A percentile compares a stretch with the other conserved stretches of the same genome.
Conservation (phyloP, 2,797 vertebrate genomes). For the Leptatherina wallacei region DNA sequence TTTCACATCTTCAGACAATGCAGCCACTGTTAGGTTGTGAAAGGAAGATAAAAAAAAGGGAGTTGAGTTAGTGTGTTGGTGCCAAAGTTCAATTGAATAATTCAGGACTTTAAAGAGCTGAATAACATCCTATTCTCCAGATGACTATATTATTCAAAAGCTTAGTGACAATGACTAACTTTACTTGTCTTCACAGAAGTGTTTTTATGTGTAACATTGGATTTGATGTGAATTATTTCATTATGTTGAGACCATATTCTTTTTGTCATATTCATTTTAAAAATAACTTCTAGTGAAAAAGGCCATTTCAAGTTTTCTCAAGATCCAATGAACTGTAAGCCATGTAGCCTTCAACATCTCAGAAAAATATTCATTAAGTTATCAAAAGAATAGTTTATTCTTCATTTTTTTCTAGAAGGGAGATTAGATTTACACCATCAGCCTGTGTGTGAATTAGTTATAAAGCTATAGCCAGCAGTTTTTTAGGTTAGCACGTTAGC, state of each 20-base stretch:
- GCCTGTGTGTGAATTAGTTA: no score
- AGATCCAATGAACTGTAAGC: not conserved
- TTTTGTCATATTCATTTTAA: not conserved
- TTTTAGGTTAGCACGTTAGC: no score
- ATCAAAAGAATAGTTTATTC: no score
- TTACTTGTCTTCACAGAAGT: not conserved
- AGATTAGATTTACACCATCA: no score
- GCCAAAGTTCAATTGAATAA: slow-evolving; percentile 11
- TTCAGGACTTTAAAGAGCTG: not conserved
- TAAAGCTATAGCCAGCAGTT: no score
- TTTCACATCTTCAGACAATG: slow-evolving; percentile 63
- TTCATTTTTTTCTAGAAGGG: no score
- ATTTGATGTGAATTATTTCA: not conserved
- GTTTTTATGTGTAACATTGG: not conserved
- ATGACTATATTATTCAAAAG: not conserved
- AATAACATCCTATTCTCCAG: not conserved
- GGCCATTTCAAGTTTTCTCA: not conserved
- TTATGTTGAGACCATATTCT: not conserved
- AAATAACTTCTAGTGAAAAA: not conserved
- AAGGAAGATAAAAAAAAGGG: not conserved
- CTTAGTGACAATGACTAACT: not conserved
- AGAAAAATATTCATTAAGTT: not conserved
- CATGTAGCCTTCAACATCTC: not conserved
- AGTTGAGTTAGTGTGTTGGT: not conserved
- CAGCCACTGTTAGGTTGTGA: slow-evolving; percentile 32